Base-by-base conservation (phyloP, 2,888 invertebrate genomes). In the Coelopa pilipes region DNA sequence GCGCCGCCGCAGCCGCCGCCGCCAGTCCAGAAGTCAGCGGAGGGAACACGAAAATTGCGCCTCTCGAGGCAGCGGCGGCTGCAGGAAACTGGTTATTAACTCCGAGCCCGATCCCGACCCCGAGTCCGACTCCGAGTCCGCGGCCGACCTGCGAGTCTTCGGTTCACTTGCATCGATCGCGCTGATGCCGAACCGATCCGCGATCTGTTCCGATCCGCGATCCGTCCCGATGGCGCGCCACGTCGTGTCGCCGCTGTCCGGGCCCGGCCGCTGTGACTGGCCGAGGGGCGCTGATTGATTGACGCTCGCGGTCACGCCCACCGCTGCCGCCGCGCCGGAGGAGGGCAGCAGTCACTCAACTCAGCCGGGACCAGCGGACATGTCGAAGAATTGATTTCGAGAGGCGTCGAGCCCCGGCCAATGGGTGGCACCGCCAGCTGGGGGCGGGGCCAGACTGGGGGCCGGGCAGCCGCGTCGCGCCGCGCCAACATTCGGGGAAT, bases 41-140 rank as follows among this genome's bases (percentile, higher is more conserved):
- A 71, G 71, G 71, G 71, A 65, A 71, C 71, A 63, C 53, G 65
- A 46, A 71, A 71, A 71, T 71, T 71, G 55, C 49, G n/a, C 49
- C 70, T 59, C 60, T 70, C 34, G 34, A 4, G 34, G 34, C 34
- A 34, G 34, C 34, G 7, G 34, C 34, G 7, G 50, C 50, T 46
- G 79, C 81, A 82, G 83, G 82, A 82, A 82, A 81, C 81, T 80
- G 82, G 82, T 82, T 83, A 82, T 82, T 82, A 82, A 78, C 73
- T 78, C 82, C 78, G 79, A 78, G 79, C 80, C 79, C 79, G 59
- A 67, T 45, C 7, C 34, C 78, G 80, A n/a, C 34, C 79, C 34
- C 34, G 7, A 4, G 4, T 34, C 34, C 34, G 34, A 34, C 2
- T 34, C 34, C 34, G 34, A 34, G 7, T n/a, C 34, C 2, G 79